Evolutionary conservation across 2,888 invertebrate genomes (phyloP), one percentile per base, ranked within the genome.

Genomic region (Thereva unica): DNA sequence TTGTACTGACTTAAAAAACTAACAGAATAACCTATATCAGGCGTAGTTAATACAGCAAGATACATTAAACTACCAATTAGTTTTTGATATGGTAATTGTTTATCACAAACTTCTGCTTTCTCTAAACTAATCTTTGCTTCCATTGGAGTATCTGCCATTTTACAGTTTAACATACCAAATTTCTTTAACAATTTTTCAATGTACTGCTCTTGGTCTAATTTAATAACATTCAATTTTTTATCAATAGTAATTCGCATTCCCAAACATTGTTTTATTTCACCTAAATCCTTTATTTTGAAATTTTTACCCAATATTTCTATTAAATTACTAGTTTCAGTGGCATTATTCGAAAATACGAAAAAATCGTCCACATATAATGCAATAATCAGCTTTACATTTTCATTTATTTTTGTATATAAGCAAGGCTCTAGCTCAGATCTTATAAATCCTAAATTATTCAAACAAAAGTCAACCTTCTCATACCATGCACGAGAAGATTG

Each of bases 11-110:
- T 70, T 2, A 71, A 53, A 34, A 9, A 34, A 66, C 64, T 69
- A 6, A 70, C 61, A 8, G 69, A 57, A 37, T 64, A 68, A 12
- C 44, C 34, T 38, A 70, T 66, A 42, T 70, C 72, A n/a, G 70
- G 70, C 7, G 65, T 66, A 35, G 70, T 68, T 23, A 63, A 64
- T 5, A 49, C 47, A 23, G 47, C 7, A 9, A 47, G n/a, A 23
- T 47, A 47, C 47, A 47, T 47, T 3, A 47, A 9, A 6, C 47
- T n/a, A 9, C 47, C 47, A 47, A 23, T 49, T 9, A 49, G 34
- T 8, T 52, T 34, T 9, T 52, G 52, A 34, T 52, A 52, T 34
- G 55, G 67, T 40, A 61, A 12, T 37, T 66, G 10, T 50, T 10
- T 35, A 47, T n/a, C 23, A 47, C n/a, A 9, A 49, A 47, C 40